Evolutionary conservation across 2,113 vertebrate genomes (phyloP), one percentile per base, ranked within the genome.

Genomic region (Pseudolaguvia tuberculata): DNA sequence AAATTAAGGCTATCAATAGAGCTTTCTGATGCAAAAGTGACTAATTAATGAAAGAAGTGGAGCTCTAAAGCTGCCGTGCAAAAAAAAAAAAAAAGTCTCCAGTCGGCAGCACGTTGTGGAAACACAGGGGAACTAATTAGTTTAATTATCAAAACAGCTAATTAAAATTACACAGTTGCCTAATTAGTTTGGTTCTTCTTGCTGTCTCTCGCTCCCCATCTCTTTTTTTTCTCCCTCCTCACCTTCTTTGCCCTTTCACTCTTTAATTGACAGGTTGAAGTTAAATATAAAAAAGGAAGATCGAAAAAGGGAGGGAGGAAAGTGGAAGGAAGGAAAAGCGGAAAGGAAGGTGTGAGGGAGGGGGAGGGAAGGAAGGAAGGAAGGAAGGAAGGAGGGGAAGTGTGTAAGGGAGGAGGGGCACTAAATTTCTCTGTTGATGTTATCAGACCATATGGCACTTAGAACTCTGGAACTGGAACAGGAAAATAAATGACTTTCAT

Each of bases 111-210:
- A 93, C 93, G 94, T 96, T 94, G 95, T 96, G 94, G 94, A 97
- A 99, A 97, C 97, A 98, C 97, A 99, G 96, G 97, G 97, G 97
- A 99, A 98, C 97, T 94, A 99, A 99, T 99, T 99, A 99, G 95
- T 99, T 99, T 99, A 98, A 98, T 98, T 98, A 99, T 99, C 96
- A 99, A 99, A 99, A 99, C 96, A 99, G 97, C 97, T 99, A 99
- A 99, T 99, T 99, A 99, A 99, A 99, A 99, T 98, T 98, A 95
- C 97, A 99, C 97, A 99, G 94, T 97, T 98, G 96, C 95, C 96
- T 98, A 95, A 98, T 98, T 97, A 96, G 94, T 94, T 95, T 93
- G 93, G 94, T 97, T 93, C 95, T 94, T 94, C 94, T 95, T 92
- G 93, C 95, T 93, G 94, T 95, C 94, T 94, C 93, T 83, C 73